Evolutionary conservation across 2,888 invertebrate species (phyloP), one percentile per base, ranked within the genome.

Genomic region (Oconnorella tubifera): DNA sequence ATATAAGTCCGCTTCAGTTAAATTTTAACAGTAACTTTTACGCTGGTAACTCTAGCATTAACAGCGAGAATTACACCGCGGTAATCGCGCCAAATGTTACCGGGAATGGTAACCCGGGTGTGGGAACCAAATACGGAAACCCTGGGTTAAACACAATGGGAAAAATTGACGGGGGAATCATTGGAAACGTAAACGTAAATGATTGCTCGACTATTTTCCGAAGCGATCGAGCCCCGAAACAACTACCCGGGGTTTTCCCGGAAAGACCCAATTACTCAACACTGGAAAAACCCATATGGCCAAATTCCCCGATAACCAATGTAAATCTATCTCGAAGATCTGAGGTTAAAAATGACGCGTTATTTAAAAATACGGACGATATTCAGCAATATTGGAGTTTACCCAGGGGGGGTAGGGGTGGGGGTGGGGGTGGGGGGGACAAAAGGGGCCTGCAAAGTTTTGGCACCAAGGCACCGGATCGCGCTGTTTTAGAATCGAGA

Each of bases 1-100:
- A 60, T 29, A 49, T 60, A 28, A 60, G 27, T 50, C 60, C 48
- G 29, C 14, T 60, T 10, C 50, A 50, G 2, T n/a, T 60, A n/a
- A 60, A 60, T 6, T 51, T 19, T 51, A 23, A 23, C 25, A 23
- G 25, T 51, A 23, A 6, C 25, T 6, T 6, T 27, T 51, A 51
- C 25, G 10, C 53, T 27, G 25, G 14, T 6, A 14, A 6, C 10
- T 14, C 10, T 40, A 40, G 40, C 40, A 40, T 40, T 40, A 19
- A 14, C 19, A 19, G 40, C 19, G 40, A 19, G 19, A 40, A 40
- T 40, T 40, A 6, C 40, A 40, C 10, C 10, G 40, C 40, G 19
- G 19, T 40, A 19, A 19, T 6, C 6, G 19, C 10, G 10, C 40
- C 40, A 19, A 6, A 6, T 14, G 19, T 19, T 19, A 40, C 40